Evolutionary conservation across 2,797 vertebrate genomes (phyloP).

Genomic region (Pteronotus mesoamericanus): DNA sequence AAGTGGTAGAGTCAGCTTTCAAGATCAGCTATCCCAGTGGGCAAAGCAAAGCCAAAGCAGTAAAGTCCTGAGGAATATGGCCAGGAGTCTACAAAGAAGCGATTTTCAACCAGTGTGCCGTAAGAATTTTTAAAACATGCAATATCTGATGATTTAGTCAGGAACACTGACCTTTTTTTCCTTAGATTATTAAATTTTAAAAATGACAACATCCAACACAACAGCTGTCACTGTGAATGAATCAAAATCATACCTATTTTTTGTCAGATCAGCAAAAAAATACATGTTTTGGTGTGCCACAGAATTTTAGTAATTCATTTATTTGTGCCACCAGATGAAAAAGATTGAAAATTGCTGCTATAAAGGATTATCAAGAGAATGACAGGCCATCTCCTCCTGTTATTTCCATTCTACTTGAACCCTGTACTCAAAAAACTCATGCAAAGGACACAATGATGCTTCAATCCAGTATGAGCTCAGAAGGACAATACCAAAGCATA

Average conservation of each 20-base stretch:
- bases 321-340: background rate
- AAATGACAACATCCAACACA: background rate
- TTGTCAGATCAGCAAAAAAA: background rate
- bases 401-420: background rate
- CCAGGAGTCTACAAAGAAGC: background rate
- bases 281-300: background rate
- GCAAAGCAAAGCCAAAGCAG: background rate
- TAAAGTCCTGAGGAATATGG: background rate
- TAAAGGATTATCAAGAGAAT: background rate
- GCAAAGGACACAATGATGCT: background rate
- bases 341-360: background rate
- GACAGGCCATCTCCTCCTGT: background rate
- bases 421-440: background rate
- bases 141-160: background rate
- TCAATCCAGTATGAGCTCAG: background rate
- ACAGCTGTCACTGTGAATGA: background rate
- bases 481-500: background rate
- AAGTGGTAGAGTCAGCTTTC: background rate
- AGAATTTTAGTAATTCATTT: background rate
- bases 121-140: background rate
- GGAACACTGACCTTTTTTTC: background rate
- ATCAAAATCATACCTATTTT: background rate
- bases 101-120: background rate
- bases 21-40: background rate
- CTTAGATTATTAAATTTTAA: background rate